These are phyloP conservation scores for Mercenaria mercenaria DNA, from an alignment of 1,140 invertebrate genomes.

Conservation along the genomic window DNA sequence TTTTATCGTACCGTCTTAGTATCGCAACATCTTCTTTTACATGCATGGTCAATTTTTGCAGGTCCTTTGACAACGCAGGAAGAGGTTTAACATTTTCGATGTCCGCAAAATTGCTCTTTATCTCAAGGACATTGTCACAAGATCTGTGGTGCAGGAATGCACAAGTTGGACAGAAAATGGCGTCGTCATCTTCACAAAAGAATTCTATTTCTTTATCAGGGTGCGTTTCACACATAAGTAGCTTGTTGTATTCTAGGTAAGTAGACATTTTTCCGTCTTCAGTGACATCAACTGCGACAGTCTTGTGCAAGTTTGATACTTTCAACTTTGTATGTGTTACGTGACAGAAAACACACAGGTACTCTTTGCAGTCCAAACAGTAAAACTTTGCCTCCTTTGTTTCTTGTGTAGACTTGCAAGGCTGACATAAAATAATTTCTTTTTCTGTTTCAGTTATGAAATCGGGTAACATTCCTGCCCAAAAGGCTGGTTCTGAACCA, in stretches of 20 bases:
- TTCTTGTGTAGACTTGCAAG: background rate
- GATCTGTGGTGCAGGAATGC: slow-evolving; percentile 13
- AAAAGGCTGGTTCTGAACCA: background rate
- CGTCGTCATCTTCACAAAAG: slow-evolving; percentile 32
- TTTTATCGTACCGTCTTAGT: background rate
- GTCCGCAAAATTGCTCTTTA: background rate
- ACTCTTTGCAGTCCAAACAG: slow-evolving; percentile 25
- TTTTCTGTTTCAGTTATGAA: background rate
- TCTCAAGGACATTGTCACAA: slow-evolving; percentile 2
- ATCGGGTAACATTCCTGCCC: background rate
- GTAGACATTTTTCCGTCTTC: background rate
- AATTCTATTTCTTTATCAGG: slow-evolving; percentile 14
- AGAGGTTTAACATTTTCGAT: background rate
- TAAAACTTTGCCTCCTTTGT: background rate
- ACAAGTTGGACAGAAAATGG: slow-evolving; percentile 35
- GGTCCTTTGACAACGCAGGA: background rate
- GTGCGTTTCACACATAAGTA: slow-evolving; percentile 23
- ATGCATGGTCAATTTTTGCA: background rate
- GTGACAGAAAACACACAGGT: slow-evolving; percentile 8
- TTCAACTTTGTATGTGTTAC: slow-evolving; percentile 8
- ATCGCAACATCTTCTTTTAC: background rate
- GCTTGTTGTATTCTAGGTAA: background rate
- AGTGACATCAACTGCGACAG: background rate
- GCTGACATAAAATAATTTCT: background rate
- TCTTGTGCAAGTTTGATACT: background rate